These are phyloP conservation scores for Carpatolechia fugitivella DNA, from an alignment of 2,888 invertebrate genomes.

Conservation along the genomic window DNA sequence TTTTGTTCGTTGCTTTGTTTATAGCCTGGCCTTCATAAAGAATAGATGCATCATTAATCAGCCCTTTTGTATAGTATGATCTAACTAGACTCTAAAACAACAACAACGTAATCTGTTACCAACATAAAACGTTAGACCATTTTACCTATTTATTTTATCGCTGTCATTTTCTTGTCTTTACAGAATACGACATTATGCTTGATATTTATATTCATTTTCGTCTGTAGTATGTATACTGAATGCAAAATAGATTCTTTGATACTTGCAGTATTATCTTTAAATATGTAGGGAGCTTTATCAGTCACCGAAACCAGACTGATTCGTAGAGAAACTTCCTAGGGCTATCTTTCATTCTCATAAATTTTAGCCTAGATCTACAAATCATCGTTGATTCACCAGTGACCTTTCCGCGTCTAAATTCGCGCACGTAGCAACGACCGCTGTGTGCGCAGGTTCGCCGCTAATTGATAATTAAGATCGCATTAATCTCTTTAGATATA, in stretches of 20 bases:
- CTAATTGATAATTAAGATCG: constrained; percentile 51
- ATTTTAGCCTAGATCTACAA: not conserved
- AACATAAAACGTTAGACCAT: no score
- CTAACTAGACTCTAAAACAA: not conserved
- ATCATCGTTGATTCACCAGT: constrained; percentile 58
- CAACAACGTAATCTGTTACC: no score
- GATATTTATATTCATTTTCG: no score
- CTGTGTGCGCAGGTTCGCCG: constrained; percentile 32
- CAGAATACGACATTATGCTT: no score
- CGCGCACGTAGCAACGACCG: constrained; percentile 59
- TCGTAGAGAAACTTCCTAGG: not conserved
- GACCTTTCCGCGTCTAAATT: constrained; percentile 71
- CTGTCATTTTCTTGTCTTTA: no score
- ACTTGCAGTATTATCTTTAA: no score
- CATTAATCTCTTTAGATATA: constrained; percentile 26
- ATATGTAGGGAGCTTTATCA: no score
- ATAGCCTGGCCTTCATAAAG: not conserved
- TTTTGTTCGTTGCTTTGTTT: not conserved
- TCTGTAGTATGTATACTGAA: no score
- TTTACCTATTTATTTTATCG: no score
- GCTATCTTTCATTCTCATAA: not conserved
- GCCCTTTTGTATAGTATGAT: not conserved
- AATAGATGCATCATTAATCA: constrained; percentile 7
- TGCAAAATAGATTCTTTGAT: no score
- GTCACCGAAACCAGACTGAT: no score